These are phyloP conservation scores for Cinclus cinclus DNA, from an alignment of 2,113 vertebrate genomes.

Conservation along the genomic window DNA sequence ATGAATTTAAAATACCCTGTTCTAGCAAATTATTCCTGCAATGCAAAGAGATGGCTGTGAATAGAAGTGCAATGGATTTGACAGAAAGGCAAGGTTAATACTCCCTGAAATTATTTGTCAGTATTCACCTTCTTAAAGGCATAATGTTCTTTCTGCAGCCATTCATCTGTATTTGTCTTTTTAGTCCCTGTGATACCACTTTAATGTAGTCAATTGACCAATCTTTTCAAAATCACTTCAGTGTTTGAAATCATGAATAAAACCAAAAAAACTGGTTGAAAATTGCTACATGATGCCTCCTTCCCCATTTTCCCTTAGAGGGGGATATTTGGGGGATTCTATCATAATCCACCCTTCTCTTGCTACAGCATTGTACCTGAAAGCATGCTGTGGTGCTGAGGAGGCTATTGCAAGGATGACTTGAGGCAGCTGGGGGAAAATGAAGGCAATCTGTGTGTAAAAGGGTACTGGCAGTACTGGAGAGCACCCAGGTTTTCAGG, in stretches of 20 bases:
- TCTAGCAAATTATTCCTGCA: background rate
- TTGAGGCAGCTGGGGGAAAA: background rate
- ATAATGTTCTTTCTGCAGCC: background rate
- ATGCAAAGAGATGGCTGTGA: background rate
- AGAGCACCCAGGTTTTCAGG: background rate
- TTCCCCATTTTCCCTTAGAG: background rate
- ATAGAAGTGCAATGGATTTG: constrained; percentile 1
- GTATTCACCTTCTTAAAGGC: background rate
- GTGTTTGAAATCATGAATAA: background rate
- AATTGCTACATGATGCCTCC: background rate
- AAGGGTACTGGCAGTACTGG: background rate
- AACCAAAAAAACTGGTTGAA: background rate
- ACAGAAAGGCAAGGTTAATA: background rate
- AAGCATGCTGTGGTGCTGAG: background rate
- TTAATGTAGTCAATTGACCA: background rate
- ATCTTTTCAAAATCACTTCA: background rate
- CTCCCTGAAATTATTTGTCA: background rate
- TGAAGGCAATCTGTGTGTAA: background rate
- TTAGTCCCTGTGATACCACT: background rate
- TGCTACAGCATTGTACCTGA: background rate
- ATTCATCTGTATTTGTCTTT: background rate
- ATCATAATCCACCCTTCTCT: fast-evolving
- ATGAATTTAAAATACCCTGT: background rate
- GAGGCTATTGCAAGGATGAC: background rate
- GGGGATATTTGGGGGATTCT: background rate